phyloP scores from a whole-genome alignment of 2,797 vertebrate species.

The Pteronotus mesoamericanus region DNA sequence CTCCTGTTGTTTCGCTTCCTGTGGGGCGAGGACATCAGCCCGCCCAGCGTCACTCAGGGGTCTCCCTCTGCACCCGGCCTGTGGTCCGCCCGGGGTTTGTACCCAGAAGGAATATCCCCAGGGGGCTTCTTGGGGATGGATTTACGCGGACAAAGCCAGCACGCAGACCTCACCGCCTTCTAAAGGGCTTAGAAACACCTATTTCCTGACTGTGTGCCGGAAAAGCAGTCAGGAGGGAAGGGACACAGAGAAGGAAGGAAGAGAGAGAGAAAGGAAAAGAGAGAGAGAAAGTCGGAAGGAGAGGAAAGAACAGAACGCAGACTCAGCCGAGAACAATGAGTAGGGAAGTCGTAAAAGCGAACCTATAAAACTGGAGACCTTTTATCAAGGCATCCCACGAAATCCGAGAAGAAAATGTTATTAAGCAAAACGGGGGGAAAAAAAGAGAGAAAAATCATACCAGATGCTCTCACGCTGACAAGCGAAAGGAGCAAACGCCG shows the following conservation, averaged over 20 bases:
- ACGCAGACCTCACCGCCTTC: too few relatives aligned
- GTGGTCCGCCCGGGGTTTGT: fast-evolving
- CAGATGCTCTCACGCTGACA: background rate
- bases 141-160: fast-evolving
- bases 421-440: background rate
- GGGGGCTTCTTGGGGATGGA: fast-evolving
- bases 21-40: too few relatives aligned
- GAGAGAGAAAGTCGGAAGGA: background rate
- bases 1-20: too few relatives aligned
- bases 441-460: background rate
- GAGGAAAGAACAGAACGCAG: background rate
- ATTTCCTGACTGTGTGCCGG: too few relatives aligned
- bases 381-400: background rate
- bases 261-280: background rate
- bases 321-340: fast-evolving
- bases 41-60: too few relatives aligned
- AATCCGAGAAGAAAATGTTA: background rate
- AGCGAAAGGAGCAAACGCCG: background rate
- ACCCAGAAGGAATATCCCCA: background rate
- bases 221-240: too few relatives aligned
- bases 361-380: background rate
- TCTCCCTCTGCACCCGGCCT: too few relatives aligned
- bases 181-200: too few relatives aligned
- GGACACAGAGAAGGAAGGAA: background rate
- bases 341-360: background rate